A percentile compares a stretch with the other conserved stretches of the same genome.
phyloP scores from a whole-genome alignment of 1,140 invertebrate genomes.

The Matsumurasca onukii region DNA sequence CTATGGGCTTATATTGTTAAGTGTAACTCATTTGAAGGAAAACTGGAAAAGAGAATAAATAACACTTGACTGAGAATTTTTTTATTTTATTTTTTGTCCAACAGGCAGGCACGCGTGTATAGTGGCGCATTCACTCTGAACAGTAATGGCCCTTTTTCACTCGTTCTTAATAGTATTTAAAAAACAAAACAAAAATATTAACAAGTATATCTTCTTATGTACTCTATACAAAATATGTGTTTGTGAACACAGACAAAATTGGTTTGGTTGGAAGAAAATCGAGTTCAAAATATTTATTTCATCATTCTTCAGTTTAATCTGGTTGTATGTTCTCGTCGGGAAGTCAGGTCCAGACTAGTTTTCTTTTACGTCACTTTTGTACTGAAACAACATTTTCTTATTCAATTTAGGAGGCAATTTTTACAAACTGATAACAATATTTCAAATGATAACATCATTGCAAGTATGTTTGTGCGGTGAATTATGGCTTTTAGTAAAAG shows the following conservation, averaged over 20 bases:
- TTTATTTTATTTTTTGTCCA: slow-evolving; percentile 4
- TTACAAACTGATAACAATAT: too few relatives aligned
- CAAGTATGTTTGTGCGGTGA: too few relatives aligned
- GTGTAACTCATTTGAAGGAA: too few relatives aligned
- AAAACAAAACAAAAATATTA: slow-evolving; percentile 23
- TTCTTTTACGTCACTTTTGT: too few relatives aligned
- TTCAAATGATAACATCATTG: too few relatives aligned
- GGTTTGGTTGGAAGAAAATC: not conserved
- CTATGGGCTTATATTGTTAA: too few relatives aligned
- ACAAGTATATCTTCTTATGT: slow-evolving; percentile 14
- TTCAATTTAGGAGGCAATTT: too few relatives aligned
- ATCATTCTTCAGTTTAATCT: not conserved
- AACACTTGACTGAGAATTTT: not conserved
- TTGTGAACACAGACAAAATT: not conserved
- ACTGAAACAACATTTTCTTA: too few relatives aligned
- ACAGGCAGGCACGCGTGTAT: slow-evolving; percentile 23
- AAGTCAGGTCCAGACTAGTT: too few relatives aligned
- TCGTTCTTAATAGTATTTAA: slow-evolving; percentile 23
- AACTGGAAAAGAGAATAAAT: not conserved
- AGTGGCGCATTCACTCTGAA: not conserved
- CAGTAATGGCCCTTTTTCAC: not conserved
- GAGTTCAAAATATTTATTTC: not conserved
- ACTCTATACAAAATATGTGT: slow-evolving; percentile 16
- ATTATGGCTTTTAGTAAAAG: too few relatives aligned
- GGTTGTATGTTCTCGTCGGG: not conserved